phyloP scores from a whole-genome alignment of 1,140 invertebrate species.

The Cotesia chilonis region DNA sequence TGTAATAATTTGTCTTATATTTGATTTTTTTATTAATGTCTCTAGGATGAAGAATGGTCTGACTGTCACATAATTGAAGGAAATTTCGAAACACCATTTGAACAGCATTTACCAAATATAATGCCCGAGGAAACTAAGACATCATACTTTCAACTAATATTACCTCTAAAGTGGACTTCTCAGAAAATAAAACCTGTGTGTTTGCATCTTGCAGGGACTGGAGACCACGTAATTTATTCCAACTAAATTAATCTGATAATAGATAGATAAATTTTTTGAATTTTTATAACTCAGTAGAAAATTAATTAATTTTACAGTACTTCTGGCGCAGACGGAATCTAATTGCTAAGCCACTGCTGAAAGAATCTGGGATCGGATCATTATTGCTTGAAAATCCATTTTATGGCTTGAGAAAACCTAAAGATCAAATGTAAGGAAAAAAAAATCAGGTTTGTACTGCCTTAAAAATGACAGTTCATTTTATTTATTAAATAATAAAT shows the following conservation, averaged over 20 bases:
- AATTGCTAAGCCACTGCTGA: slow-evolving; percentile 90
- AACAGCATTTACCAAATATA: slow-evolving; percentile 82
- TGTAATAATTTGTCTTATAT: slow-evolving; percentile 34
- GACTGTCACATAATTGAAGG: slow-evolving; percentile 86
- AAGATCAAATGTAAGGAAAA: slow-evolving; percentile 83
- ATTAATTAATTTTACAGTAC: slow-evolving; percentile 68
- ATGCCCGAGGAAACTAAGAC: slow-evolving; percentile 84
- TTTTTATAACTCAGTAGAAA: no score
- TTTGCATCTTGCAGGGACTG: slow-evolving; percentile 95
- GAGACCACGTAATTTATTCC: slow-evolving; percentile 86
- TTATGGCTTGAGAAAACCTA: slow-evolving; percentile 92
- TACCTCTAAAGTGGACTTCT: slow-evolving; percentile 83
- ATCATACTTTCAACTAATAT: slow-evolving; percentile 84
- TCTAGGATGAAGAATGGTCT: slow-evolving; percentile 78
- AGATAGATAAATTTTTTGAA: no score
- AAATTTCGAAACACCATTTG: slow-evolving; percentile 88
- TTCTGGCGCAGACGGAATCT: slow-evolving; percentile 91
- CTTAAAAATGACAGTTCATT: slow-evolving; percentile 11
- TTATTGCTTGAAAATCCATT: slow-evolving; percentile 98
- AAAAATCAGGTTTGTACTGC: slow-evolving; percentile 46
- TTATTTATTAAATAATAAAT: slow-evolving; percentile 11
- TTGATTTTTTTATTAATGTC: no score
- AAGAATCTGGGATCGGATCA: slow-evolving; percentile 90
- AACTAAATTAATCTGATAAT: slow-evolving; percentile 27
- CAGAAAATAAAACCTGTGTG: slow-evolving; percentile 82